Evolutionary conservation across 2,888 invertebrate genomes (phyloP).

Genomic region (Cepaea hortensis): DNA sequence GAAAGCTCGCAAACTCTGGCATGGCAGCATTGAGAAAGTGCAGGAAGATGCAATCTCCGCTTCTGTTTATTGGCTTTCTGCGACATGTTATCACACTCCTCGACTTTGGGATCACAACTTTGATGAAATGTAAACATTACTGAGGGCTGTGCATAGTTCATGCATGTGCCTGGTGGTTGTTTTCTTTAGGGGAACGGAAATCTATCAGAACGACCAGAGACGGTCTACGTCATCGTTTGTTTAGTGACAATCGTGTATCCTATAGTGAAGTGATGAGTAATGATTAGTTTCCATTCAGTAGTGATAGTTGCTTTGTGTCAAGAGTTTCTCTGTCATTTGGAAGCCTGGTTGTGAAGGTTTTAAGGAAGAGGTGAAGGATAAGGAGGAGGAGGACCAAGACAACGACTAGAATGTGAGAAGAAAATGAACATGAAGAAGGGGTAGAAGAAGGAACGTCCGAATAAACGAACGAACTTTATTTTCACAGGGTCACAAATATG

Average conservation of each 20-base stretch:
- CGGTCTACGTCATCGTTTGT: not conserved
- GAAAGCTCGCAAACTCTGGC: conserved; percentile 30
- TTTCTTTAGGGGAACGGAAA: conserved; percentile 3
- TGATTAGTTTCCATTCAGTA: too few relatives aligned
- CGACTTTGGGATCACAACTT: conserved; percentile 4
- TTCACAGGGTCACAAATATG: too few relatives aligned
- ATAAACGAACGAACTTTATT: too few relatives aligned
- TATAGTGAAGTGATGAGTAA: too few relatives aligned
- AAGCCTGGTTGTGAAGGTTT: too few relatives aligned
- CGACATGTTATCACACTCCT: conserved; percentile 39
- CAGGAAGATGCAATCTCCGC: conserved; percentile 26
- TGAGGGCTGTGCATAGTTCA: not conserved
- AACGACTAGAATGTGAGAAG: too few relatives aligned
- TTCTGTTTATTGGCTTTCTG: conserved; percentile 32
- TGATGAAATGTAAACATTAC: conserved; percentile 40
- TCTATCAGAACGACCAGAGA: not conserved
- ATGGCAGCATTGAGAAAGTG: conserved; percentile 11
- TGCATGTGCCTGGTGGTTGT: not conserved
- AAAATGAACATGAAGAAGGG: too few relatives aligned
- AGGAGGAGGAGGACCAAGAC: too few relatives aligned
- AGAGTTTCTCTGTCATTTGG: too few relatives aligned
- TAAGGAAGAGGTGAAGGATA: too few relatives aligned
- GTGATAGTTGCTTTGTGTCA: too few relatives aligned
- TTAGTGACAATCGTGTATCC: not conserved
- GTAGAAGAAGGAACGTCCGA: too few relatives aligned